Conservation (phyloP, 2,888 invertebrate species). For the Ophioninae sp. region DNA sequence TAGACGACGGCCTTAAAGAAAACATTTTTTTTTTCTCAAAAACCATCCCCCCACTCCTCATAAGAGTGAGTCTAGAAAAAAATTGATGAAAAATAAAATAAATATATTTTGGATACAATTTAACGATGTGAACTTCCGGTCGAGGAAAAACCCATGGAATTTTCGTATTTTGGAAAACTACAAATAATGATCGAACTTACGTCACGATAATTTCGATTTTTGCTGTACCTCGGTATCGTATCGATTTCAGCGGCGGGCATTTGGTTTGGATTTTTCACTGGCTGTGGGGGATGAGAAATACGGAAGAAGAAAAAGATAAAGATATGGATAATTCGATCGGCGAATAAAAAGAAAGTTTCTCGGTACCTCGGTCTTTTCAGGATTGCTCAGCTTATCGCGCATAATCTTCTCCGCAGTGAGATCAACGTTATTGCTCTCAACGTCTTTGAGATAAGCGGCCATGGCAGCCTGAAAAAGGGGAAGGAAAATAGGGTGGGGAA, state of each 20-base stretch:
- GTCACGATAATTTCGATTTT: constrained; percentile 56
- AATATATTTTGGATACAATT: too few species aligned
- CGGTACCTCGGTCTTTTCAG: constrained; percentile 60
- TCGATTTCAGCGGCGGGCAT: constrained; percentile 67
- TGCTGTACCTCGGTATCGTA: constrained; percentile 68
- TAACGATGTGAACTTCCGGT: too few species aligned
- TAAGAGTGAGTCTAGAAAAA: too few species aligned
- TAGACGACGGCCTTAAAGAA: too few species aligned
- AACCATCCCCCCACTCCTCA: too few species aligned
- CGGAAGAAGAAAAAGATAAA: not conserved
- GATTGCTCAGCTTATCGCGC: constrained; percentile 70
- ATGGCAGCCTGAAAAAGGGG: constrained; percentile 86
- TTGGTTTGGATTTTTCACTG: constrained; percentile 65
- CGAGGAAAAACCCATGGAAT: not conserved
- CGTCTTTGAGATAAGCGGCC: constrained; percentile 93
- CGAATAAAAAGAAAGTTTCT: not conserved
- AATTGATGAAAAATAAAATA: too few species aligned
- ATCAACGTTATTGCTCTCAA: constrained; percentile 83
- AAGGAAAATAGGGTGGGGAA: not conserved
- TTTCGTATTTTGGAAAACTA: not conserved
- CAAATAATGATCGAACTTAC: constrained; percentile 46
- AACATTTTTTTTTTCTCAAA: too few species aligned
- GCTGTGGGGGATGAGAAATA: constrained; percentile 37
- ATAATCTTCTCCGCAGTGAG: constrained; percentile 81
- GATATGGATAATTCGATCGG: not conserved